phyloP scores from a whole-genome alignment of 2,113 vertebrate genomes.

The Puntigrus tetrazona region DNA sequence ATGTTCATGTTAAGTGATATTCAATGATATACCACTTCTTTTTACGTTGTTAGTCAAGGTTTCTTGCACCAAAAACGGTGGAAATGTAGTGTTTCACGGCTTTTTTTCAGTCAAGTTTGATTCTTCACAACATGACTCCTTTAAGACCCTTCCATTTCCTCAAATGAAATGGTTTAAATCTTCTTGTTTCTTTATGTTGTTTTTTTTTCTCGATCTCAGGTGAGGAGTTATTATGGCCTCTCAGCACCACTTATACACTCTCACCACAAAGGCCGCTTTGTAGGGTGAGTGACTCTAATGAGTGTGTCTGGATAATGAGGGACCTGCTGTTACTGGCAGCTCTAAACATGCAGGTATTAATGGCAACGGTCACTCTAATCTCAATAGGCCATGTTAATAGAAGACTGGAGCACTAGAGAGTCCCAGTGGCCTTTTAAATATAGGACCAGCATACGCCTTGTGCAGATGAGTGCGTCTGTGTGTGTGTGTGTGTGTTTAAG shows the following conservation, averaged over 20 bases:
- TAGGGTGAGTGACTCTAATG: constrained; percentile 35
- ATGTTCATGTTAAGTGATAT: background rate
- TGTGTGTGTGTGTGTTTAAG: constrained; percentile 35
- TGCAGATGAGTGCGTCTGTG: constrained; percentile 41
- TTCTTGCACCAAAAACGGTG: background rate
- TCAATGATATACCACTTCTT: no score
- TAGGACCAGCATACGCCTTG: constrained; percentile 40
- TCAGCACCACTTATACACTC: constrained; percentile 31
- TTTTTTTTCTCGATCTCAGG: constrained; percentile 31
- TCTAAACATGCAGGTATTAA: constrained; percentile 51
- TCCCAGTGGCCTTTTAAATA: constrained; percentile 46
- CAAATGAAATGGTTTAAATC: background rate
- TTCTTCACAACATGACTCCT: background rate
- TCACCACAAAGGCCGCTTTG: constrained; percentile 51
- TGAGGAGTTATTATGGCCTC: constrained; percentile 46
- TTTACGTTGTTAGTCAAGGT: background rate
- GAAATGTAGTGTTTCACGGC: background rate
- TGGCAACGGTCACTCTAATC: constrained; percentile 47
- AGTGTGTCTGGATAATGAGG: constrained; percentile 51
- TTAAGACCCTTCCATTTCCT: background rate
- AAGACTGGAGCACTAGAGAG: constrained; percentile 18
- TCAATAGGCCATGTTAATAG: constrained; percentile 49
- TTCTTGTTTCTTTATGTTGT: background rate
- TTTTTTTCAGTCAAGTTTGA: background rate
- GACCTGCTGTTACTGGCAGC: constrained; percentile 50